A percentile compares a stretch with the other conserved stretches of the same genome.
phyloP scores from a whole-genome alignment of 2,113 vertebrate species.

The Pedionomus torquatus region DNA sequence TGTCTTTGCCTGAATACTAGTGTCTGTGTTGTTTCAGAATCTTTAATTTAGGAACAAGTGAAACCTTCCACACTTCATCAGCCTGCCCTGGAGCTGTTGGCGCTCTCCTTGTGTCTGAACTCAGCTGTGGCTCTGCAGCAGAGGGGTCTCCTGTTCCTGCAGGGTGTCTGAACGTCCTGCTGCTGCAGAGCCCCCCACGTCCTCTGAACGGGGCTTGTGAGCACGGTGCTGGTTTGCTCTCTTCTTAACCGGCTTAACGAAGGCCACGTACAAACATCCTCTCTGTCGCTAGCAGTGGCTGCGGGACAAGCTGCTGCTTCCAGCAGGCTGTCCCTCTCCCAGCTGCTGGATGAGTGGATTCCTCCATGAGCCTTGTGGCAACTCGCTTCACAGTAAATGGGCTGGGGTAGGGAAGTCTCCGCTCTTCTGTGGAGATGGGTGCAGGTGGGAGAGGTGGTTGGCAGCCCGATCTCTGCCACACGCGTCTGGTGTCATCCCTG shows the following conservation, averaged over 20 bases:
- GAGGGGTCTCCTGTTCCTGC: background rate
- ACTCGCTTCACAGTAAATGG: background rate
- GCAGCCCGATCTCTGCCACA: background rate
- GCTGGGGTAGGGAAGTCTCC: background rate
- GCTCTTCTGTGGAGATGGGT: background rate
- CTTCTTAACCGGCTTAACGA: background rate
- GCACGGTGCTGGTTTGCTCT: background rate
- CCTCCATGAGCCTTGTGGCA: background rate
- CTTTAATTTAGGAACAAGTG: background rate
- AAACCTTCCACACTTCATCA: background rate
- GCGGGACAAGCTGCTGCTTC: background rate
- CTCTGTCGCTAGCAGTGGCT: background rate
- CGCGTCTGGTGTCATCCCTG: accelerated
- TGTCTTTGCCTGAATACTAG: background rate
- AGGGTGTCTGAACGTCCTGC: background rate
- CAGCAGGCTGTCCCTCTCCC: background rate
- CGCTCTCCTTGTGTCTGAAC: background rate
- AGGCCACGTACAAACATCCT: background rate
- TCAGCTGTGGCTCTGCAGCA: background rate
- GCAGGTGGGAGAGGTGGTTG: background rate
- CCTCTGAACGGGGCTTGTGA: background rate
- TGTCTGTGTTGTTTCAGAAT: background rate
- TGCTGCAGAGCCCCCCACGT: background rate
- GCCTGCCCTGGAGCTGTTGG: background rate
- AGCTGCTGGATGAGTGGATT: background rate